These are phyloP conservation scores for Avahi laniger DNA, from an alignment of 2,797 vertebrate species.

Conservation along the genomic window DNA sequence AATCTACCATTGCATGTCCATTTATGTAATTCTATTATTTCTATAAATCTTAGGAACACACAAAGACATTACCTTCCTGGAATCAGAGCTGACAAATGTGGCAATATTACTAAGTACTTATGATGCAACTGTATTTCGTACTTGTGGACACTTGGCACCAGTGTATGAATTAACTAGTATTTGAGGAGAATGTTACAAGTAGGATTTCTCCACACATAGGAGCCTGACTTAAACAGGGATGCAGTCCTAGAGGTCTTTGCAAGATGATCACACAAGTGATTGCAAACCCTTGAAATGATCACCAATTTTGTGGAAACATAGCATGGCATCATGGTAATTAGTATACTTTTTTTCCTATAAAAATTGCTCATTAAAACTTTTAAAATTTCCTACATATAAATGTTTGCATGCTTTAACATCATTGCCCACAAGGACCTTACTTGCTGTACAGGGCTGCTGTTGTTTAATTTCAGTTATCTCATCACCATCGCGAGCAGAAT, in stretches of 20 bases:
- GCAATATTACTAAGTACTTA: neutral
- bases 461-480: neutral
- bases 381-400: neutral
- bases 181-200: neutral
- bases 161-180: neutral
- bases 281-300: neutral
- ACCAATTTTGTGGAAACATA: neutral
- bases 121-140: neutral
- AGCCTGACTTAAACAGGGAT: neutral
- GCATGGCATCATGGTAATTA: neutral
- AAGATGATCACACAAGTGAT: neutral
- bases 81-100: neutral
- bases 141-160: neutral
- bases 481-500: neutral
- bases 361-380: neutral
- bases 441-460: neutral
- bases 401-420: neutral
- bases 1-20: neutral
- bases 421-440: neutral
- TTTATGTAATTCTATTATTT: neutral
- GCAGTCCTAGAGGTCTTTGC: neutral
- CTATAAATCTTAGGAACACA: neutral
- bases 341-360: conserved; percentile 15
- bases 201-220: neutral
- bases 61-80: neutral